Conservation (phyloP, 2,113 vertebrate genomes). For the Aepyceros melampus region DNA sequence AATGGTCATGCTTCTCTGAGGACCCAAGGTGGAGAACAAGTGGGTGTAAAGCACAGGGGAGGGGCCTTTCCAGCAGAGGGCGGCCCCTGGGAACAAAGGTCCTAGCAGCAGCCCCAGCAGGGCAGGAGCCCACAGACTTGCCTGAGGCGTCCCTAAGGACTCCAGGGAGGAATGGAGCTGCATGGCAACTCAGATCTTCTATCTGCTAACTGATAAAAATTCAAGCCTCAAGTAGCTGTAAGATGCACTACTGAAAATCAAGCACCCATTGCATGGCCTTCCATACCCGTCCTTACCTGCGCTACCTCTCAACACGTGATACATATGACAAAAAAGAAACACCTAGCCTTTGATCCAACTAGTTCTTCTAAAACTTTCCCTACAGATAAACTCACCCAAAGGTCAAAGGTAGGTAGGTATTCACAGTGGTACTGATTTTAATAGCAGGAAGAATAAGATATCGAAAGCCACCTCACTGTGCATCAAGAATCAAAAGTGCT, state of each 20-base stretch:
- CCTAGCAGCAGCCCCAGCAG: background rate
- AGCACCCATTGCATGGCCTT: fast-evolving
- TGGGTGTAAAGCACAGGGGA: background rate
- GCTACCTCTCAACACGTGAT: background rate
- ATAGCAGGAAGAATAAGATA: background rate
- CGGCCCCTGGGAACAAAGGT: background rate
- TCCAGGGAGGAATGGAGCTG: background rate
- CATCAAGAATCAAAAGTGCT: background rate
- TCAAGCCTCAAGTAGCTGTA: background rate
- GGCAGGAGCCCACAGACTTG: no score
- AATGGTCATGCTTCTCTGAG: background rate
- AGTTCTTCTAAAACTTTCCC: background rate
- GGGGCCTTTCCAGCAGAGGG: background rate
- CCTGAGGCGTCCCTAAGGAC: background rate
- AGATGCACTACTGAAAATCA: background rate
- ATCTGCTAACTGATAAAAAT: background rate
- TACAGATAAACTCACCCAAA: background rate
- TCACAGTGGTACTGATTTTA: background rate
- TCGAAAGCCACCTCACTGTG: background rate
- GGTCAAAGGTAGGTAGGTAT: background rate
- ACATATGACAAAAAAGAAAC: background rate
- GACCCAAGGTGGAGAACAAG: background rate
- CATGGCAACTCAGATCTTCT: background rate
- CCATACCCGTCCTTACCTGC: background rate
- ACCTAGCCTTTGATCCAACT: background rate